A percentile compares a stretch with the other conserved stretches of the same genome.
Evolutionary conservation across 2,113 vertebrate species (phyloP).

Genomic region (Triplophysa siluroides): DNA sequence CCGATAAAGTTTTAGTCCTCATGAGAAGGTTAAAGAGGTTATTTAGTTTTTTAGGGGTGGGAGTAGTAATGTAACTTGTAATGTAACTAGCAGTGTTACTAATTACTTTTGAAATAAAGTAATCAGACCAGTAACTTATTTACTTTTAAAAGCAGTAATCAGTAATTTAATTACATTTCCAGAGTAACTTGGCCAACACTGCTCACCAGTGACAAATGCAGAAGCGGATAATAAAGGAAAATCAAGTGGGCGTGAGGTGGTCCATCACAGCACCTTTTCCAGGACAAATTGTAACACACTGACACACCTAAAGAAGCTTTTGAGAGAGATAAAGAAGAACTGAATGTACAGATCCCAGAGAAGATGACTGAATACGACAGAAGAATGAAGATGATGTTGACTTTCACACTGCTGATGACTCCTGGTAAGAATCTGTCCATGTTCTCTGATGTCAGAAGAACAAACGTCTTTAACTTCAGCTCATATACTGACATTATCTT

Average conservation of each 20-base stretch:
- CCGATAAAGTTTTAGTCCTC: too few species aligned
- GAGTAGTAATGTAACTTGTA: too few species aligned
- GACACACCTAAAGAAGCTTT: neutral
- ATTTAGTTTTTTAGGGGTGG: too few species aligned
- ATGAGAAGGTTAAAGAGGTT: too few species aligned
- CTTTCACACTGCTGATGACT: slow-evolving; percentile 23
- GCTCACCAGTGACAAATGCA: neutral
- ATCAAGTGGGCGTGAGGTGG: neutral
- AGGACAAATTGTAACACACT: neutral
- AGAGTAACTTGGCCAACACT: too few species aligned
- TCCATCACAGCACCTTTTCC: neutral
- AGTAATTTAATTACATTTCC: too few species aligned
- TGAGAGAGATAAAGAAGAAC: neutral
- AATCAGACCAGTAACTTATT: too few species aligned
- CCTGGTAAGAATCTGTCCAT: neutral
- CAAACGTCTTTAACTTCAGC: neutral
- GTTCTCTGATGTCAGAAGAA: neutral
- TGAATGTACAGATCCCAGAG: neutral
- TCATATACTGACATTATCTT: neutral
- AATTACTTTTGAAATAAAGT: too few species aligned
- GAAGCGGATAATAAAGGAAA: neutral
- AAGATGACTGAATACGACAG: neutral
- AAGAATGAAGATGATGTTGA: slow-evolving; percentile 56
- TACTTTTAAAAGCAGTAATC: too few species aligned
- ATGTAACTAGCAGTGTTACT: too few species aligned